phyloP scores from a whole-genome alignment of 2,888 invertebrate species.

The Stenchaetothrips biformis region DNA sequence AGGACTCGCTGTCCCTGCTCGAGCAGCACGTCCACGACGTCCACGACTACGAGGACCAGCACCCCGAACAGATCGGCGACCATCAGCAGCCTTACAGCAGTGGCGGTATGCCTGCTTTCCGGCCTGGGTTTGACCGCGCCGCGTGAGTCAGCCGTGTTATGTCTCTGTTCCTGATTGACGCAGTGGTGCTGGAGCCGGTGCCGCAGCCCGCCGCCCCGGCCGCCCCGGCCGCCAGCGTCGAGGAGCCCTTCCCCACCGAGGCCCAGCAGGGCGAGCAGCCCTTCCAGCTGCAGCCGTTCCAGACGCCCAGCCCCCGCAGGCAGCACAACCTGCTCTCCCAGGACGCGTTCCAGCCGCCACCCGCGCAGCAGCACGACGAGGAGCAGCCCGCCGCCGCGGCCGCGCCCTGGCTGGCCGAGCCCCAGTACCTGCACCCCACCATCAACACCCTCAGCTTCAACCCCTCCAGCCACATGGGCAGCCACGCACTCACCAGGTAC shows the following conservation, averaged over 20 bases:
- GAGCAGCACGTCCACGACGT: not conserved
- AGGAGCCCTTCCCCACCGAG: too few relatives aligned
- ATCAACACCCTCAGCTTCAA: slow-evolving; percentile 46
- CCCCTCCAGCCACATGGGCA: slow-evolving; percentile 32
- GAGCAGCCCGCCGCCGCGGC: not conserved
- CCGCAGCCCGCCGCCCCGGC: not conserved
- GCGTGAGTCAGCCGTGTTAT: too few relatives aligned
- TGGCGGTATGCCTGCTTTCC: too few relatives aligned
- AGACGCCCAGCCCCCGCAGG: slow-evolving; percentile 5
- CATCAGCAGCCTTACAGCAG: too few relatives aligned
- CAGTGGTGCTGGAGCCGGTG: not conserved
- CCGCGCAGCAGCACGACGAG: slow-evolving; percentile 38
- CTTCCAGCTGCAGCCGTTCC: not conserved
- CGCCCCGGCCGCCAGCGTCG: not conserved
- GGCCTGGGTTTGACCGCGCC: too few relatives aligned
- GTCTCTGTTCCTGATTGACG: too few relatives aligned
- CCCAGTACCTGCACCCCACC: slow-evolving; percentile 42
- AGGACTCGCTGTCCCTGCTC: not conserved
- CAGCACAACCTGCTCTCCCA: slow-evolving; percentile 26
- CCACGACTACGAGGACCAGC: not conserved
- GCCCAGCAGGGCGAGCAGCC: too few relatives aligned
- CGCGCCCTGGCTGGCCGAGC: slow-evolving; percentile 40
- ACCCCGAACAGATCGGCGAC: not conserved
- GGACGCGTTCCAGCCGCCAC: slow-evolving; percentile 28
- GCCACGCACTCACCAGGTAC: slow-evolving; percentile 34